These are phyloP conservation scores for Laticauda colubrina DNA, from an alignment of 2,113 vertebrate genomes.

Conservation along the genomic window DNA sequence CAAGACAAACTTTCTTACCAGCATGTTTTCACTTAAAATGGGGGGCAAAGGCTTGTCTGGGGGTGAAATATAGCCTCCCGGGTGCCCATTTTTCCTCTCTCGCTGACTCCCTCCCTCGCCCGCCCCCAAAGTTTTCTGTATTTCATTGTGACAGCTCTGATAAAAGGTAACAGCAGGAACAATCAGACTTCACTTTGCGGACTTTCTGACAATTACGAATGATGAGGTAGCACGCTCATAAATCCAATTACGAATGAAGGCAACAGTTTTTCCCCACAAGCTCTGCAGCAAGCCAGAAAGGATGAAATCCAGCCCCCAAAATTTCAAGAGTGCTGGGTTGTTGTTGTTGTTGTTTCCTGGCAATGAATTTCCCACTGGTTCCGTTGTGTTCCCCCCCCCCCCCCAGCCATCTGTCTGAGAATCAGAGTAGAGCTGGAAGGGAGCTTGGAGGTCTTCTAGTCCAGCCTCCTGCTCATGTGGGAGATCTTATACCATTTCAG, in stretches of 20 bases:
- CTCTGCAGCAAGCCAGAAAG: background rate
- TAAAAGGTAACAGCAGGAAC: background rate
- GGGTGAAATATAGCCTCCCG: background rate
- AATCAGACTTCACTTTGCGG: background rate
- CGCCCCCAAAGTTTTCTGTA: background rate
- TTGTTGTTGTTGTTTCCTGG: background rate
- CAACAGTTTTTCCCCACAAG: fast-evolving
- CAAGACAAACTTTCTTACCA: background rate
- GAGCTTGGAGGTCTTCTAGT: too few species aligned
- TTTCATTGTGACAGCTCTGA: background rate
- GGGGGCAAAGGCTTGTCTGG: background rate
- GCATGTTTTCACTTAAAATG: background rate
- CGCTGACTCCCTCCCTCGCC: background rate
- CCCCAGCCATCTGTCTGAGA: background rate
- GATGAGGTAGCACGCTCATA: background rate
- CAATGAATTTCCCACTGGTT: background rate
- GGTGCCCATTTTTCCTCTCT: background rate
- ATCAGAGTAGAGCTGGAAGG: too few species aligned
- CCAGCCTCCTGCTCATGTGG: too few species aligned
- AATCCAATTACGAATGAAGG: background rate
- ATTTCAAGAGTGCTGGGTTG: background rate
- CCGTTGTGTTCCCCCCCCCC: fast-evolving
- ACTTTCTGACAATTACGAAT: background rate
- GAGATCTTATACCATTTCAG: too few species aligned
- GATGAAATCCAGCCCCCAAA: background rate